Base-by-base conservation (phyloP, 2,888 invertebrate genomes). In the Hecatera dysodea region DNA sequence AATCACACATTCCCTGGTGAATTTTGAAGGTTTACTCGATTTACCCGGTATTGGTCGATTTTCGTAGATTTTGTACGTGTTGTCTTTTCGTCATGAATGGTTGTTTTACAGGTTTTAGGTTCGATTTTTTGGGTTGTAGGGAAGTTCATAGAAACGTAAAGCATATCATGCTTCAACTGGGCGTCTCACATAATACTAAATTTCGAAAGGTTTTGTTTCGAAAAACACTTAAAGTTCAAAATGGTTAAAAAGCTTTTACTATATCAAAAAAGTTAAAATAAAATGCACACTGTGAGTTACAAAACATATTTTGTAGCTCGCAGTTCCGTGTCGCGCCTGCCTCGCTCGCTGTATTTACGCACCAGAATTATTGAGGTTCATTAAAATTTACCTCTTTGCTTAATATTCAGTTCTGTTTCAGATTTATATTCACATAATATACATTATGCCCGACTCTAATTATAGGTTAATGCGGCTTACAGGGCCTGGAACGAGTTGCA, bases 351-450 rank as follows among this genome's bases (percentile, higher is more conserved):
- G 86, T 84, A 88, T 88, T 87, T 87, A 87, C 86, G 81, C 86
- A 78, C 82, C 67, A 78, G 72, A 86, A 86, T 88, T 89, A 88
- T 87, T 86, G 85, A 86, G 85, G 85, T 86, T 89, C 89, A 90
- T 91, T 90, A 90, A 89, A 91, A 89, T 88, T 82, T 84, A 85
- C 80, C 81, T 76, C 84, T 82, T 84, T 85, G 82, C 84, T 86
- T 84, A 78, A 87, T 86, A 87, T 89, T 85, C 85, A 86, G 84
- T 82, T 81, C 74, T 76, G 82, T 82, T 85, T 84, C 72, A 74
- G 81, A 72, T 84, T 84, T 86, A 84, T 87, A 77, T 83, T 61
- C 56, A 57, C 65, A 80, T 82, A 62, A 67, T 68, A 66, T 71
- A 61, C 42, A n/a, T n/a, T n/a, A n/a, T n/a, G 19, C 62, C 50